Conservation (phyloP, 1,140 invertebrate species). For the Drosophila ercepeae region DNA sequence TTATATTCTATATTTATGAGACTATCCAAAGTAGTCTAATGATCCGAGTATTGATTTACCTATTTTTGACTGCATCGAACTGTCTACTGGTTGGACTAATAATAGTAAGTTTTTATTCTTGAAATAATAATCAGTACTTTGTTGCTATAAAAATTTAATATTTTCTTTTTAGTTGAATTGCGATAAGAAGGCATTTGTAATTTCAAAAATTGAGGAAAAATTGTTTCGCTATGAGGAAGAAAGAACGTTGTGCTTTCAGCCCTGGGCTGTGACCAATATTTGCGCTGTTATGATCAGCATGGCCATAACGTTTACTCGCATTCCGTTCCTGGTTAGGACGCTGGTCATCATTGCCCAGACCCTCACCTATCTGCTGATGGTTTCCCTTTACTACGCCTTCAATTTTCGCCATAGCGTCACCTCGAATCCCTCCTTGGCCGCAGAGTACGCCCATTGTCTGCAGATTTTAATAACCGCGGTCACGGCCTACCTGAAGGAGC, state of each 20-base stretch:
- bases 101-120: constrained; percentile 83
- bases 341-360: constrained; percentile 87
- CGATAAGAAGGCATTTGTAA: not conserved
- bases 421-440: constrained; percentile 87
- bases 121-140: not conserved
- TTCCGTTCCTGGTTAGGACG: constrained; percentile 93
- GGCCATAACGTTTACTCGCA: constrained; percentile 92
- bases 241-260: constrained; percentile 84
- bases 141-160: not conserved
- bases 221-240: constrained; percentile 43
- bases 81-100: constrained; percentile 87
- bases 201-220: constrained; percentile 40
- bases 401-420: constrained; percentile 86
- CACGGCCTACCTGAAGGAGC: constrained; percentile 91
- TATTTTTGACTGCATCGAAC: constrained; percentile 84
- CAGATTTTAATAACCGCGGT: constrained; percentile 88
- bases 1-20: constrained; percentile 74
- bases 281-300: constrained; percentile 90
- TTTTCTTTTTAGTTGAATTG: constrained; percentile 26
- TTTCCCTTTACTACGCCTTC: constrained; percentile 85
- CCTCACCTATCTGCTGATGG: constrained; percentile 87
- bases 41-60: constrained; percentile 39
- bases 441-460: constrained; percentile 88
- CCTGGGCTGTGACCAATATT: constrained; percentile 91
- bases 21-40: constrained; percentile 29